A percentile compares a stretch with the other conserved stretches of the same genome.
These are phyloP conservation scores for Euplagia quadripunctaria DNA, from an alignment of 2,888 invertebrate genomes.

Conservation along the genomic window DNA sequence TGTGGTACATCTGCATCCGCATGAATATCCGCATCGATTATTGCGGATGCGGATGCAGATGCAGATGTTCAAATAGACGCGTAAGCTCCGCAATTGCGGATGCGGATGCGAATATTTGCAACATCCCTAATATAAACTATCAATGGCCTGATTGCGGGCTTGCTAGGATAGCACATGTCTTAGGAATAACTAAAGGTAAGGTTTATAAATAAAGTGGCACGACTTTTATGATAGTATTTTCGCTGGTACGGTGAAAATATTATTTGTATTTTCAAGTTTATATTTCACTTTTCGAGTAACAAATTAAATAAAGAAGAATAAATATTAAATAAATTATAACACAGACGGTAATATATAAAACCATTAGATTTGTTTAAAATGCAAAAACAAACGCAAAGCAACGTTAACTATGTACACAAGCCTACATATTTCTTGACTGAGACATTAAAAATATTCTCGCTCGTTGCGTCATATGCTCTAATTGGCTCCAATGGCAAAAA, in stretches of 20 bases:
- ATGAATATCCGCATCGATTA: too few species aligned
- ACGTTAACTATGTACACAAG: background rate
- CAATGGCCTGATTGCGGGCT: too few species aligned
- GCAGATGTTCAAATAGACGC: too few species aligned
- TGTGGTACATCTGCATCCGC: too few species aligned
- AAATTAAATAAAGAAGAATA: background rate
- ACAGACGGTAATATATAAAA: background rate
- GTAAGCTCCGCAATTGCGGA: too few species aligned
- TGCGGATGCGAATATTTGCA: too few species aligned
- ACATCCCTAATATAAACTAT: too few species aligned
- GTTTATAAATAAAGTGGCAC: background rate
- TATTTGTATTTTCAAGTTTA: accelerated
- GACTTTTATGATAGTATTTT: background rate
- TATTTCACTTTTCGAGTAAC: background rate
- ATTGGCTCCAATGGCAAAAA: slow-evolving; percentile 52
- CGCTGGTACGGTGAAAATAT: background rate
- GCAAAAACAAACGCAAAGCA: background rate
- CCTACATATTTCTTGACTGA: slow-evolving; percentile 21
- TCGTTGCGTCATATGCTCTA: slow-evolving; percentile 38
- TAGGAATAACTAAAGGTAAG: too few species aligned
- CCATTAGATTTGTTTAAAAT: background rate
- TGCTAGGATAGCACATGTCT: too few species aligned
- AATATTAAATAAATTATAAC: background rate
- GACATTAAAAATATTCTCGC: slow-evolving; percentile 31
- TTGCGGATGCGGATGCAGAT: too few species aligned